A percentile compares a stretch with the other conserved stretches of the same genome.
Conservation (phyloP, 1,140 invertebrate species). For the Ceratina australensis region DNA sequence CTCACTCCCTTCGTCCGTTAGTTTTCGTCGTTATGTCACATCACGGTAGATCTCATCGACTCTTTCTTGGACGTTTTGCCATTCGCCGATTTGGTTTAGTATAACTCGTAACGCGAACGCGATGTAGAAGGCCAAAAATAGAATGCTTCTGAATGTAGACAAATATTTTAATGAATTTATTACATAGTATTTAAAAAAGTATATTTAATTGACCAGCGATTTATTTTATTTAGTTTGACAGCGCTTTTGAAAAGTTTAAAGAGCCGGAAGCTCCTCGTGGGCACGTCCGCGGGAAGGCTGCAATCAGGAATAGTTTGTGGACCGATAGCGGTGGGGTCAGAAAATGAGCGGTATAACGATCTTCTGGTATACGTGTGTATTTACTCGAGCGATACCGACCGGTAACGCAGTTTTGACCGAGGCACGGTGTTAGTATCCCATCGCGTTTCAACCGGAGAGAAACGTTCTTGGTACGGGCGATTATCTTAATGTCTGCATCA, state of each 20-base stretch:
- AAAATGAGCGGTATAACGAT: constrained; percentile 39
- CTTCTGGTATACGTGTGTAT: neutral
- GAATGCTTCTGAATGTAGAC: too few species aligned
- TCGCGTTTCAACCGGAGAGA: constrained; percentile 4
- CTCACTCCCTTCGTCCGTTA: neutral
- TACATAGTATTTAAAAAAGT: too few species aligned
- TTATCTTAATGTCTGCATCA: constrained; percentile 65
- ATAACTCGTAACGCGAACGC: too few species aligned
- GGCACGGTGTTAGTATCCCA: constrained; percentile 6
- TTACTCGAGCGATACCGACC: neutral
- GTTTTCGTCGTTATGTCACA: constrained; percentile 6
- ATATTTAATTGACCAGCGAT: too few species aligned
- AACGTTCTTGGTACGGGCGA: constrained; percentile 37
- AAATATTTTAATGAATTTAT: too few species aligned
- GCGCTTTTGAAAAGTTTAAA: too few species aligned
- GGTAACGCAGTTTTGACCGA: constrained; percentile 1
- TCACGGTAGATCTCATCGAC: too few species aligned
- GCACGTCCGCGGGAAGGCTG: neutral
- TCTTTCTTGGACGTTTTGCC: too few species aligned
- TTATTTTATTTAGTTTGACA: too few species aligned
- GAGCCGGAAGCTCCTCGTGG: constrained; percentile 1
- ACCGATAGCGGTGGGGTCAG: constrained; percentile 31
- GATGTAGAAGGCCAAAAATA: too few species aligned
- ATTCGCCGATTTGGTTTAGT: too few species aligned
- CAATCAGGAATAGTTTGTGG: constrained; percentile 32